Base-by-base conservation (phyloP, 2,113 vertebrate species). In the Salvelinus sp. region DNA sequence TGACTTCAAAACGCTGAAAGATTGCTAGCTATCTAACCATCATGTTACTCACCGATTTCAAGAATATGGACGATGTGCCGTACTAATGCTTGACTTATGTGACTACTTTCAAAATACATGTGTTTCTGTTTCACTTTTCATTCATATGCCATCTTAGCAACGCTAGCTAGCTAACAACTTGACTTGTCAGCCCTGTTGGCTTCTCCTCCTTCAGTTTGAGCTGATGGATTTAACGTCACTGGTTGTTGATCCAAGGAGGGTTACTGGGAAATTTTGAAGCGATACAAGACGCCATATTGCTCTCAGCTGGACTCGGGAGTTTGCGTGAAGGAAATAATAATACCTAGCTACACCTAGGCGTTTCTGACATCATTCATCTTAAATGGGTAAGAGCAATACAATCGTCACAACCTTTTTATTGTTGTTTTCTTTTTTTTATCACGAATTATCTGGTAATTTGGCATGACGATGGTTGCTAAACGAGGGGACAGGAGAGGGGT, bases 261-360 rank as follows among this genome's bases (percentile, higher is more conserved):
- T 44, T 78, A 16, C 76, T 87, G 82, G 86, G 87, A 85, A 82
- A 83, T 63, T 75, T 81, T 83, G 68, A 69, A 58, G 57, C 13
- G 28, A 69, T 58, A 75, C 50, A 33, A 67, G 70, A 75, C 91
- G 92, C 92, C 92, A 93, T 93, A 91, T 93, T 93, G 86, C 82
- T 79, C 73, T 80, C 57, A 75, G 71, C 78, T 82, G 86, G 76
- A 75, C 33, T 27, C 9, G 54, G 27, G 70, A 81, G 83, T 30
- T 78, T 76, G 67, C 33, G 73, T 66, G 22, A 78, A 58, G 65
- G 58, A 74, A 78, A 69, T 13, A 48, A 30, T 54, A 54, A 54
- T 18, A 16, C 13, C 50, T 18, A 64, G 7, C 33, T 69, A 74
- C n/a, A 47, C 69, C 27, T 16, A 12, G 13, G n/a, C 4, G 57